phyloP scores from a whole-genome alignment of 2,888 invertebrate genomes.

The Lochmaea crataegi region DNA sequence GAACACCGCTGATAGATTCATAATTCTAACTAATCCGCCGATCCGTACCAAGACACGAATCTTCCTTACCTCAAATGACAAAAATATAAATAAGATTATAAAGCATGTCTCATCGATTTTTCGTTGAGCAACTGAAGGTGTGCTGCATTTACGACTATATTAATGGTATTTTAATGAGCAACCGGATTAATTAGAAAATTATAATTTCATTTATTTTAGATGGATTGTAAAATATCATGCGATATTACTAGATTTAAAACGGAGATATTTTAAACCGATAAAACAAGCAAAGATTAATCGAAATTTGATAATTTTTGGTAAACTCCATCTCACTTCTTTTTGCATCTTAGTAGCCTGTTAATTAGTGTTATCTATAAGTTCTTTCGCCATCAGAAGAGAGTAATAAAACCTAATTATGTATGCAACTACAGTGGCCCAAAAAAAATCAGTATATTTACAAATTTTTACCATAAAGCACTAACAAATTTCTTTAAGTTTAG shows the following conservation, averaged over 20 bases:
- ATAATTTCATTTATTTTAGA: background rate
- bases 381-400: no score
- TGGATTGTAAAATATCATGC: background rate
- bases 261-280: background rate
- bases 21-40: slow-evolving; percentile 32
- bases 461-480: no score
- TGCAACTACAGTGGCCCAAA: no score
- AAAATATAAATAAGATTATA: slow-evolving; percentile 54
- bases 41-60: slow-evolving; percentile 62
- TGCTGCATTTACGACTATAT: background rate
- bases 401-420: no score
- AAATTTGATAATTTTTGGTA: no score
- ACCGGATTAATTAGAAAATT: background rate
- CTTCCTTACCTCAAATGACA: slow-evolving; percentile 61
- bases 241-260: background rate
- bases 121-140: background rate
- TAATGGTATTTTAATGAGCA: background rate
- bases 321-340: no score
- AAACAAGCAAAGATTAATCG: background rate
- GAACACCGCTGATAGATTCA: slow-evolving; percentile 47
- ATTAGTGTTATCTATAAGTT: no score
- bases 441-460: no score
- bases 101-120: slow-evolving; percentile 36
- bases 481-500: no score
- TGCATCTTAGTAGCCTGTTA: no score